These are phyloP conservation scores for Ammodytes dubius DNA, from an alignment of 2,113 vertebrate species.

Conservation along the genomic window DNA sequence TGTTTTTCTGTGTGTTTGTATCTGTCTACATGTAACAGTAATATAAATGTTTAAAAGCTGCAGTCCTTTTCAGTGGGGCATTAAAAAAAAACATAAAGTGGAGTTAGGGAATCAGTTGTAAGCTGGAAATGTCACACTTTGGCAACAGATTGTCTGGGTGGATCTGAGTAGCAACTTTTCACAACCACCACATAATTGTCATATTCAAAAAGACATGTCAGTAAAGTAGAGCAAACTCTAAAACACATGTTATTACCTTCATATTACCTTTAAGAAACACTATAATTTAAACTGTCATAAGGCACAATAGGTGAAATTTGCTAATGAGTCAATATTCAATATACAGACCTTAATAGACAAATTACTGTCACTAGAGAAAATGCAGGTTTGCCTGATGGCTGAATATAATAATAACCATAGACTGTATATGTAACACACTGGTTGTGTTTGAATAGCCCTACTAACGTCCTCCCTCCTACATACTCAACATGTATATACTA, in stretches of 20 bases:
- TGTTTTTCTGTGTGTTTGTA: neutral
- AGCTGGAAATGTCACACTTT: too few species aligned
- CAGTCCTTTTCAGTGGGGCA: constrained; percentile 8
- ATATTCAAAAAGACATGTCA: neutral
- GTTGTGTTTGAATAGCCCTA: too few species aligned
- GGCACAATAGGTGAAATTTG: neutral
- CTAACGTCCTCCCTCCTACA: too few species aligned
- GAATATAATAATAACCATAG: too few species aligned
- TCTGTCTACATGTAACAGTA: constrained; percentile 17
- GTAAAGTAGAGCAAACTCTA: neutral
- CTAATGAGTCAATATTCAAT: neutral
- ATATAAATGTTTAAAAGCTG: constrained; percentile 35
- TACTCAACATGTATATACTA: too few species aligned
- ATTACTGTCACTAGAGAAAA: neutral
- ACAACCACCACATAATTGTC: neutral
- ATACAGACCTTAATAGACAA: neutral
- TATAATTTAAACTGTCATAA: neutral
- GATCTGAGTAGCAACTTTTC: neutral
- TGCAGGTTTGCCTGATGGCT: neutral
- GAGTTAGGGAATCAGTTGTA: neutral
- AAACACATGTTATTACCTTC: neutral
- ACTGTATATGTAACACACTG: too few species aligned
- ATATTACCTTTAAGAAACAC: neutral
- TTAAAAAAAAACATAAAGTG: neutral
- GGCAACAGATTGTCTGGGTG: too few species aligned